Base-by-base conservation (phyloP, 2,113 vertebrate species). In the Oreochromis niloticus region DNA sequence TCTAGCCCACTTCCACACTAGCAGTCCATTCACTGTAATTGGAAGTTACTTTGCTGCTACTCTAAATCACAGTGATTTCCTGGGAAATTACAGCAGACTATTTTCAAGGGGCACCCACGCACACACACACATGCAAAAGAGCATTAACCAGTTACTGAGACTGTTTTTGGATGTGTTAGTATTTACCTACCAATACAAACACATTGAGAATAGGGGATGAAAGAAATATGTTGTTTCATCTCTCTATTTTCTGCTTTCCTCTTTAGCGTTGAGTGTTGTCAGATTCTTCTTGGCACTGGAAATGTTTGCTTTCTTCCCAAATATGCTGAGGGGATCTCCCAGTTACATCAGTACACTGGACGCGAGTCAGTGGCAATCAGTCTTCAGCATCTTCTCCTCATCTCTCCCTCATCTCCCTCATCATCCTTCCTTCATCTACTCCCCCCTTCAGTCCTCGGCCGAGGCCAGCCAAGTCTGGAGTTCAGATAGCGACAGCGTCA, bases 31-130 rank as follows among this genome's bases (percentile, higher is more conserved):
- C 88, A 92, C 90, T 93, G 90, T 94, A 88, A 95, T 89, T 93
- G 88, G 92, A 95, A 92, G 91, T 89, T 92, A 95, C 93, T 93
- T 90, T 85, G 61, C 93, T 94, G 91, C 89, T 94, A 56, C 91
- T 93, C 83, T 89, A 92, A 93, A 94, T 94, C 89, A 92, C 87
- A 90, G 88, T 90, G 90, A 93, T 95, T 94, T 94, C 89, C 86
- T 80, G 68, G 82, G 90, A 91, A 95, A 94, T 95, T 93, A 93
- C 92, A 94, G 84, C 73, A 86, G 68, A 85, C 52, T 83, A 87
- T 81, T 81, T 91, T 92, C 89, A 73, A 66, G 83, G 71, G 88
- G 82, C 59, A 89, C 24, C 32, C 66, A 71, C 59, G 89, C 63
- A 61, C 61, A 78, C 32, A 78, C 57, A 66, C 27, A 80, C 71